Evolutionary conservation across 2,888 invertebrate genomes (phyloP), one percentile per base, ranked within the genome.

Genomic region (Dryobota labecula): DNA sequence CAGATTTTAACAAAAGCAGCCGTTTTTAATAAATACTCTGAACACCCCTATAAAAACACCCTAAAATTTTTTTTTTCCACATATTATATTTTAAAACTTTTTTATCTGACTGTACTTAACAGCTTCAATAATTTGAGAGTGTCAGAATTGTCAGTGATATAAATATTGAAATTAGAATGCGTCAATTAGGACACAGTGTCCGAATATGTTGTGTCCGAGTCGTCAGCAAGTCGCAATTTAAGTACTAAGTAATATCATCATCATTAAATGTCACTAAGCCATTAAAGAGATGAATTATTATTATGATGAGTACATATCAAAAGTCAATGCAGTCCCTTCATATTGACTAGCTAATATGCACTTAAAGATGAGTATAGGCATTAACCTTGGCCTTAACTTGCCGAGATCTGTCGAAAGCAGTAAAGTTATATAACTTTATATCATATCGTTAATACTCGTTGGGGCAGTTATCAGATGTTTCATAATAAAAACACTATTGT

Each of bases 381-480:
- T 70, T n/a, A 45, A 20, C 24, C 2, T 38, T 7, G 15, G 18
- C 20, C 24, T 36, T 58, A 53, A 36, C 11, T 63, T 24, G 15
- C 6, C 9, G 18, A 54, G 27, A 66, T 60, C 15, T 43, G 38
- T 43, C 24, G 11, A 60, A 66, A 66, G 53, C 41, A 13, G 18
- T 63, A 49, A 33, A 68, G 33, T 53, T n/a, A 56, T 54, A 53
- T 54, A 53, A 57, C 36, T 68, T 62, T 45, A 45, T 38, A 49
- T 24, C 5, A 30, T 43, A 57, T n/a, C 13, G 38, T 56, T 43
- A 41, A 53, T 47, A 53, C 24, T 51, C 27, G 53, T 56, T 62
- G 24, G 8, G 43, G 49, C 38, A 79, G 30, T 62, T 72, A 69
- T n/a, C 51, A 69, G n/a, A 54, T 47, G 33, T 72, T 62, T 69